These are phyloP conservation scores for Bellardia bayeri DNA, from an alignment of 2,888 invertebrate genomes.

Conservation along the genomic window DNA sequence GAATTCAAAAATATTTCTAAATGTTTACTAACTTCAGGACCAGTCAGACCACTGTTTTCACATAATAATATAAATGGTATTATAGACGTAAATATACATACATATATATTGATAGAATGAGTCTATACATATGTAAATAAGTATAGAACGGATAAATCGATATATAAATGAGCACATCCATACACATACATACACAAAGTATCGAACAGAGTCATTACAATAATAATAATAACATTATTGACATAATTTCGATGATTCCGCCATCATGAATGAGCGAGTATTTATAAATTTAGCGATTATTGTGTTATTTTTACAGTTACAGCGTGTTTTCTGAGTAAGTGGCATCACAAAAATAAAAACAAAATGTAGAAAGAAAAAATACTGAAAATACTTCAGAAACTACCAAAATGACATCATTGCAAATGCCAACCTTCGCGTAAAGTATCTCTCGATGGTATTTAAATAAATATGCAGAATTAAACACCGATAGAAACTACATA, in stretches of 20 bases:
- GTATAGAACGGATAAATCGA: not conserved
- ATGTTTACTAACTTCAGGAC: not conserved
- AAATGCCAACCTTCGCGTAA: constrained; percentile 69
- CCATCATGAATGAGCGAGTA: not conserved
- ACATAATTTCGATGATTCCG: constrained; percentile 38
- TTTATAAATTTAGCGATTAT: constrained; percentile 29
- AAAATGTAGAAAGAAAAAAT: constrained; percentile 12
- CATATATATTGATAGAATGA: not conserved
- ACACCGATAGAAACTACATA: constrained; percentile 24
- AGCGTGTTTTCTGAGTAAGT: constrained; percentile 30
- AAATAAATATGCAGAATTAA: constrained; percentile 64
- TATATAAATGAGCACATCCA: not conserved
- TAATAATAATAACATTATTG: constrained; percentile 23
- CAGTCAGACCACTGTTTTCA: not conserved
- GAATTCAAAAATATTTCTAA: not conserved
- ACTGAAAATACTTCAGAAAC: constrained; percentile 47
- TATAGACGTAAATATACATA: not conserved
- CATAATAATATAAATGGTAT: not conserved
- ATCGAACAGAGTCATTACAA: constrained; percentile 33
- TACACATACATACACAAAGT: not conserved
- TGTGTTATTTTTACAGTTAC: constrained; percentile 25
- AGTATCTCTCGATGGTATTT: constrained; percentile 55
- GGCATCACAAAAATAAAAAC: constrained; percentile 31
- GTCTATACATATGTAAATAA: not conserved
- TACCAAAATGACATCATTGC: constrained; percentile 74